Conservation (phyloP, 2,888 invertebrate genomes). For the Catotricha subobsoleta region DNA sequence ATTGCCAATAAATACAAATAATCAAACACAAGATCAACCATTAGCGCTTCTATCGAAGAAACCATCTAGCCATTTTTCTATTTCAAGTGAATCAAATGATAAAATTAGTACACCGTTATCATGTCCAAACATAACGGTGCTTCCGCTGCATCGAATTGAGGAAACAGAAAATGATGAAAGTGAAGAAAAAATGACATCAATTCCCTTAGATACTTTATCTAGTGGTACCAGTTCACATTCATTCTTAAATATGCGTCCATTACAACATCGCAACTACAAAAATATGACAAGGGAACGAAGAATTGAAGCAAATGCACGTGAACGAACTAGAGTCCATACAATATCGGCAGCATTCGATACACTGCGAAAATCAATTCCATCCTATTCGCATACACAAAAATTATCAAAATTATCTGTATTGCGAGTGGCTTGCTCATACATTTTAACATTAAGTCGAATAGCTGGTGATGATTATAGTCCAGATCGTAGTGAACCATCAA, state of each 20-base stretch:
- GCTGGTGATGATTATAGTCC: conserved; percentile 50
- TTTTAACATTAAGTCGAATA: conserved; percentile 64
- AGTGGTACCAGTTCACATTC: background rate
- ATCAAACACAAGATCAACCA: conserved; percentile 27
- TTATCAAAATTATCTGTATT: conserved; percentile 82
- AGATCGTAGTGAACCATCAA: conserved; percentile 38
- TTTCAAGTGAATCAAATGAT: background rate
- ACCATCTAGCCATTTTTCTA: conserved; percentile 8
- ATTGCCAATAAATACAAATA: conserved; percentile 10
- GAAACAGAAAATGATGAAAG: background rate
- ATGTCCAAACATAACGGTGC: too few relatives aligned
- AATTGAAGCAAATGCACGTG: conserved; percentile 87
- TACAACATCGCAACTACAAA: conserved; percentile 77
- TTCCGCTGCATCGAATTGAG: too few relatives aligned
- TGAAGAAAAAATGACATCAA: background rate
- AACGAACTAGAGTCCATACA: conserved; percentile 82
- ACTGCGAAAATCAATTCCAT: conserved; percentile 63
- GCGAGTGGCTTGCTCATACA: conserved; percentile 85
- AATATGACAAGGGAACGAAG: conserved; percentile 86
- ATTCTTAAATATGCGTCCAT: conserved; percentile 17
- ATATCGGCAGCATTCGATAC: conserved; percentile 92
- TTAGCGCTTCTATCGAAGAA: conserved; percentile 40
- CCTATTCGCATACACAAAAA: conserved; percentile 86
- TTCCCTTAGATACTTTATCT: background rate
- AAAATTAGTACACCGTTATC: too few relatives aligned